Base-by-base conservation (phyloP, 23 tunicate species). In the Styela clava region DNA sequence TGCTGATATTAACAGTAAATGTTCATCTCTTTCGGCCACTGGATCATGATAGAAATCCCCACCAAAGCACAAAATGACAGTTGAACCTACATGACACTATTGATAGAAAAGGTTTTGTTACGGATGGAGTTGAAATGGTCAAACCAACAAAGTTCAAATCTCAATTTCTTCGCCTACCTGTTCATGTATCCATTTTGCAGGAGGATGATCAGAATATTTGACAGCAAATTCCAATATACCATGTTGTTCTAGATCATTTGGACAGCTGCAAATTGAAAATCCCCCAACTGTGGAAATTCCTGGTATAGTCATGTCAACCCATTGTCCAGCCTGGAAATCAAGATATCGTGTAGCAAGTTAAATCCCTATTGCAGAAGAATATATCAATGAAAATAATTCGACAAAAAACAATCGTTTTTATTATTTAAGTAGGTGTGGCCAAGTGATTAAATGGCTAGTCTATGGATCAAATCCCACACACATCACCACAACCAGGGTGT, bases 241-340 rank as follows among this genome's bases (percentile, higher is more conserved):
- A 20, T 84, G 32, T 3, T 64, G n/a, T 35, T 68, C 24, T 24
- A 83, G 73, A 24, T 73, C 69, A 3, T 33, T 20, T 24, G 94
- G 98, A 16, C 94, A 70, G 52, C 83, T 88, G 82, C 94, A 94
- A 29, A 94, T 85, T 24, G 98, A 94, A 77, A 88, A 94, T 52
- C 98, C 98, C 25, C 98, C 98, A 27, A 88, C 85, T 1, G 85
- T 85, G 0, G 61, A 74, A 16, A 94, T 81, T 3, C 71, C 85
- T 5, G 89, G 89, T 9, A 88, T 88, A 26, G 85, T 34, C 90
- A 94, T 77, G 76, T 94, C 98, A 0, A 94, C 72, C 98, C 98
- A 94, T 65, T 94, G 98, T 2, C 98, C 98, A 19, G 98, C 94
- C 94, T 94, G 74, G 2, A 89, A 76, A 65, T 22, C 72, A 1